Evolutionary conservation across 2,888 invertebrate species (phyloP), one percentile per base, ranked within the genome.

Genomic region (Sarcophaga carnaria): DNA sequence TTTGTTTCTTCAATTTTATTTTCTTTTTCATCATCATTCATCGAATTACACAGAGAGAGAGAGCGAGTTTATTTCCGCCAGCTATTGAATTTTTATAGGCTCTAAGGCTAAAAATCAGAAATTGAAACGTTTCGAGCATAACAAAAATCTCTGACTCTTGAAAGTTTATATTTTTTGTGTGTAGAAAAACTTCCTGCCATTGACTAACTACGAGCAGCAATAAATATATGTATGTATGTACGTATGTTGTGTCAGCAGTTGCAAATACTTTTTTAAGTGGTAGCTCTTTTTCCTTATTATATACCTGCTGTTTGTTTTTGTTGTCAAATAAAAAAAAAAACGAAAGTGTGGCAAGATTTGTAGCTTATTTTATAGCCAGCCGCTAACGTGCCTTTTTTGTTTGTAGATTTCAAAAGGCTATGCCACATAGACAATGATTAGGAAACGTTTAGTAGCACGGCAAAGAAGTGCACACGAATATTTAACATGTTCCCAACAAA

Each of bases 371-470:
- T 37, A 37, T 37, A 37, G 37, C 37, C 62, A 45, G 17, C n/a
- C 47, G 17, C 20, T 62, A 72, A 77, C 66, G 79, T 80, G 80
- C 54, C 45, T 59, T 20, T 62, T 37, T 47, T 37, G 27, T 59
- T 72, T 54, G 22, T 64, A 47, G 25, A 0, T 37, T 45, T 62
- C 60, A 11, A 62, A 62, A 6, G n/a, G 14, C 62, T 62, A 62
- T 27, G 22, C 70, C 60, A 67, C 25, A 62, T 71, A 17, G 3
- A 66, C 59, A 69, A 59, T 78, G 74, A 60, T 72, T 80, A 80
- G 72, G 62, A 69, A 77, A 69, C 72, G 80, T 74, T 80, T 80
- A 79, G 80, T 83, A 72, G 45, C 11, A 37, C 37, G 27, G 5
- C 22, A 63, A 75, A 79, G 49, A 22, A 75, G 20, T 5, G 37